Evolutionary conservation across 35 echinoderm and acorn worm species (phyloP).

Genomic region (Patiria miniata): DNA sequence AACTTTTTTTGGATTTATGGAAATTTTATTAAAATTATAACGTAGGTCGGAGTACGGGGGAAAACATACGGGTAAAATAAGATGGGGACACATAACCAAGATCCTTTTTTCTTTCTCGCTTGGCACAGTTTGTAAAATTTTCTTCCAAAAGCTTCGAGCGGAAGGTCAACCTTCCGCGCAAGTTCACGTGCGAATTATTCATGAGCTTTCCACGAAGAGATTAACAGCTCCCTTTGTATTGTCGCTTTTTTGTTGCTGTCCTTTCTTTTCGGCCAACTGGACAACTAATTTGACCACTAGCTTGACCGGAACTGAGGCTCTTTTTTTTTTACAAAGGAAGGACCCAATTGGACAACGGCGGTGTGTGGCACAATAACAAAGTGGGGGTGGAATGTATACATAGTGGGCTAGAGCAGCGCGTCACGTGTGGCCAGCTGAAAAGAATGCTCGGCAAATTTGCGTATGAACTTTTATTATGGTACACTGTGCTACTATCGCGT

Average conservation of each 20-base stretch:
- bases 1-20: too few species aligned
- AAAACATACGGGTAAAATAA: too few species aligned
- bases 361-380: conserved; percentile 5
- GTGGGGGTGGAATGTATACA: neutral
- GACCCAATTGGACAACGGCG: neutral
- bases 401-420: neutral
- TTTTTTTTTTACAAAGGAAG: neutral
- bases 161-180: neutral
- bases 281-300: neutral
- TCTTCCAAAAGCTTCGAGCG: too few species aligned
- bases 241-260: too few species aligned
- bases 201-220: neutral
- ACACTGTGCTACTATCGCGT: neutral
- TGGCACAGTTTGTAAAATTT: conserved; percentile 5
- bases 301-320: neutral
- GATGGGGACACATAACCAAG: too few species aligned
- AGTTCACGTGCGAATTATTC: conserved; percentile 15
- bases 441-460: conserved; percentile 17
- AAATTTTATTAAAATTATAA: too few species aligned
- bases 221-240: neutral
- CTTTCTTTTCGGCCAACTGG: neutral
- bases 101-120: neutral
- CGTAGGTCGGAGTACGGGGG: too few species aligned
- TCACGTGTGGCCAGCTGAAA: conserved; percentile 11
- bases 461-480: conserved; percentile 24